These are phyloP conservation scores for Anolis apletophallus DNA, from an alignment of 2,797 vertebrate species.

Conservation along the genomic window DNA sequence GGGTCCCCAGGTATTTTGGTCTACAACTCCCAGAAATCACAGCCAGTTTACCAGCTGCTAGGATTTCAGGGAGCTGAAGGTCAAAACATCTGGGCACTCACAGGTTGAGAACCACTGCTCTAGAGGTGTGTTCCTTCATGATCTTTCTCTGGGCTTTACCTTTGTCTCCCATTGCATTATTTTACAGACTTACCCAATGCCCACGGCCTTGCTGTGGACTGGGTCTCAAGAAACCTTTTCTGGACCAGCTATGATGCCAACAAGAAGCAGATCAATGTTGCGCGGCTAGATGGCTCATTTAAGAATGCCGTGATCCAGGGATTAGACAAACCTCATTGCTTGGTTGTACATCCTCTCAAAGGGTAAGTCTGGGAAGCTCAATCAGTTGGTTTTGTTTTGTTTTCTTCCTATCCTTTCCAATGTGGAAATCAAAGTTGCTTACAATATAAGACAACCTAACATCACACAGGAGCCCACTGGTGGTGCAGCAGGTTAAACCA, in stretches of 20 bases:
- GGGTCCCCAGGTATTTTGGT: too few species aligned
- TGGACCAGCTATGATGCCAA: conserved; percentile 97
- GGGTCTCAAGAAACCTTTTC: conserved; percentile 97
- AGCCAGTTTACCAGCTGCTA: too few species aligned
- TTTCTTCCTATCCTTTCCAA: too few species aligned
- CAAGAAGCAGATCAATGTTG: conserved; percentile 98
- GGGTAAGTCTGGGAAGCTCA: conserved; percentile 80
- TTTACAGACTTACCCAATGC: conserved; percentile 92
- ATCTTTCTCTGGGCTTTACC: not conserved
- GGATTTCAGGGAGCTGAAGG: too few species aligned
- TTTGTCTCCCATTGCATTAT: rapidly evolving
- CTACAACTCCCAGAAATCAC: too few species aligned
- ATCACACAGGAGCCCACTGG: too few species aligned
- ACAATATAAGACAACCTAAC: too few species aligned
- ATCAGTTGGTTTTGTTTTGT: too few species aligned
- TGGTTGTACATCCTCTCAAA: conserved; percentile 89
- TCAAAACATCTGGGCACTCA: too few species aligned
- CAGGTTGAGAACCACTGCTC: not conserved
- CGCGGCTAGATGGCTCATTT: conserved; percentile 94
- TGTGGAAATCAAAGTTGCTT: too few species aligned
- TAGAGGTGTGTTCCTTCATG: not conserved
- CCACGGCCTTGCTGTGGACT: conserved; percentile 93
- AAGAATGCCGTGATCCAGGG: conserved; percentile 96
- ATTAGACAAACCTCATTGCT: conserved; percentile 93
- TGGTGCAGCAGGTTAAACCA: too few species aligned